These are phyloP conservation scores for Diorhabda sublineata DNA, from an alignment of 1,140 invertebrate species.

Conservation along the genomic window DNA sequence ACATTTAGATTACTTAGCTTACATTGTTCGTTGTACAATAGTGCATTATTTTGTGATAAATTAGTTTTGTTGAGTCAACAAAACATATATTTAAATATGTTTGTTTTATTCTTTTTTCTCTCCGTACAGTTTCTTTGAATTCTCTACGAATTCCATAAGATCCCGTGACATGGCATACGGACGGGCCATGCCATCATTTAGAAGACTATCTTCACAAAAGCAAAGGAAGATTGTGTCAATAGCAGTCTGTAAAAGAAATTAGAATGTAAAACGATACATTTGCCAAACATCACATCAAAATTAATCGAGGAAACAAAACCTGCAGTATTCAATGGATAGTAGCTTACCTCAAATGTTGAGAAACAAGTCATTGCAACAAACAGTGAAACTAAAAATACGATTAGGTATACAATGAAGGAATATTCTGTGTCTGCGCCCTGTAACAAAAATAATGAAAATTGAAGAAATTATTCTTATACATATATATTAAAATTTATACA, in stretches of 20 bases:
- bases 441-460: conserved; percentile 8
- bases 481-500: background rate
- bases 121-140: conserved; percentile 56
- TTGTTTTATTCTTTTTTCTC: conserved; percentile 20
- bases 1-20: no score
- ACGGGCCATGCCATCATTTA: conserved; percentile 67
- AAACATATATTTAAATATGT: background rate
- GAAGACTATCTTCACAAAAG: conserved; percentile 74
- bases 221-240: conserved; percentile 80
- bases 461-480: background rate
- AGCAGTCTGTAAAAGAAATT: conserved; percentile 62
- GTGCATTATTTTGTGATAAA: no score
- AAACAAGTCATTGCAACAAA: conserved; percentile 10
- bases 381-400: conserved; percentile 11
- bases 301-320: background rate
- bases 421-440: conserved; percentile 1
- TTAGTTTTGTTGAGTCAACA: no score
- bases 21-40: no score
- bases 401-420: background rate
- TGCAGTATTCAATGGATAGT: background rate
- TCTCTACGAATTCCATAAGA: conserved; percentile 68
- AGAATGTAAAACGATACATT: background rate
- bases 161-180: conserved; percentile 74
- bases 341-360: conserved; percentile 17
- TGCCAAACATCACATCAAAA: background rate